Evolutionary conservation across 1,140 invertebrate species (phyloP).

Genomic region (Aphis craccivora): DNA sequence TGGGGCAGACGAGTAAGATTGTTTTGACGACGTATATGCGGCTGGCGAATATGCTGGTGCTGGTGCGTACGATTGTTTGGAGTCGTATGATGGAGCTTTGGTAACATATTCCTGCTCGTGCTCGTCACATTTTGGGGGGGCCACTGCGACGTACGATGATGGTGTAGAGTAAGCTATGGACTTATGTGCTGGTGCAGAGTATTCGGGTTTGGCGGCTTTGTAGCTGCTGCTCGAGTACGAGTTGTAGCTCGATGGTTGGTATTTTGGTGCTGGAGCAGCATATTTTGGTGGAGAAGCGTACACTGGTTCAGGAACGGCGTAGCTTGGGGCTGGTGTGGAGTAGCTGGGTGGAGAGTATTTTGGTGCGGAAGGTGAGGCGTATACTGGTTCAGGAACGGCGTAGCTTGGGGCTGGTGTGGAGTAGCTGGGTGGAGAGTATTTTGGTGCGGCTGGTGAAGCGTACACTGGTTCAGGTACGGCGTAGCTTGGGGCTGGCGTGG

Average conservation of each 20-base stretch:
- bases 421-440: constrained; percentile 30
- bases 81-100: constrained; percentile 37
- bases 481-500: constrained; percentile 37
- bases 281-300: constrained; percentile 32
- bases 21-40: constrained; percentile 13
- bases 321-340: constrained; percentile 30
- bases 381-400: constrained; percentile 31
- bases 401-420: constrained; percentile 3
- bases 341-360: constrained; percentile 31
- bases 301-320: constrained; percentile 37
- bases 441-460: background rate
- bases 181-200: constrained; percentile 14
- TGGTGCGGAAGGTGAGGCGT: background rate
- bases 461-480: constrained; percentile 37
- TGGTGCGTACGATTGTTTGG: constrained; percentile 33
- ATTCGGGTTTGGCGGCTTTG: constrained; percentile 36
- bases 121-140: constrained; percentile 13
- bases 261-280: constrained; percentile 27
- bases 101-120: constrained; percentile 47
- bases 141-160: constrained; percentile 10
- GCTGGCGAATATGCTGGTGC: constrained; percentile 15
- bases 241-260: constrained; percentile 29
- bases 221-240: constrained; percentile 52
- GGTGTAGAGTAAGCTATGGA: constrained; percentile 36
- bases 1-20: constrained; percentile 39